A percentile compares a stretch with the other conserved stretches of the same genome.
Conservation (phyloP, 2,113 vertebrate genomes). For the Spheniscus mendiculus region DNA sequence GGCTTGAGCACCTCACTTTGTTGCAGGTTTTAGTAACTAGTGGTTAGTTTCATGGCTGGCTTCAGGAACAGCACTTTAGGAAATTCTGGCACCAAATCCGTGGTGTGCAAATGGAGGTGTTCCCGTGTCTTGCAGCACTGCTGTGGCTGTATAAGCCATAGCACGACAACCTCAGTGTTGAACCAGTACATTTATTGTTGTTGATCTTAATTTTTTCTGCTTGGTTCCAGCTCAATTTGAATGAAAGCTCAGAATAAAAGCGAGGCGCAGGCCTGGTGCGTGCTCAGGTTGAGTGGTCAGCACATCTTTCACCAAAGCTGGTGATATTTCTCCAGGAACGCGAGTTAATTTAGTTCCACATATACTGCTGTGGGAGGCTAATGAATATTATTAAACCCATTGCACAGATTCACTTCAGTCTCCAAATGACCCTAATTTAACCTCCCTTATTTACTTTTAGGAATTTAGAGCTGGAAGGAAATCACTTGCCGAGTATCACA, state of each 20-base stretch:
- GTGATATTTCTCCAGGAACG: background rate
- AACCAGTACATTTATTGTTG: background rate
- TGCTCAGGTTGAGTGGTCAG: background rate
- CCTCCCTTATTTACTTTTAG: constrained; percentile 3
- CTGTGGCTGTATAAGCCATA: background rate
- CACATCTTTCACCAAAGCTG: background rate
- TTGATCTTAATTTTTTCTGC: background rate
- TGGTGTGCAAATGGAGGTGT: background rate
- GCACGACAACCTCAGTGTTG: background rate
- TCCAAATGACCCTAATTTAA: constrained; percentile 16
- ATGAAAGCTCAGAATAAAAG: background rate
- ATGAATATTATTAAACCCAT: background rate
- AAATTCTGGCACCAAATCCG: background rate
- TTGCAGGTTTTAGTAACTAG: background rate
- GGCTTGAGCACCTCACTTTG: background rate
- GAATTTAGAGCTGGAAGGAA: background rate
- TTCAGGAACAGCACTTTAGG: background rate
- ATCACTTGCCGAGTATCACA: background rate
- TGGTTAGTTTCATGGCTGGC: background rate
- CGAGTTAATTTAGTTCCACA: background rate
- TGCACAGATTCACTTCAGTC: background rate
- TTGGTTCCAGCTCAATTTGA: background rate
- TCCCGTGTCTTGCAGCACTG: background rate
- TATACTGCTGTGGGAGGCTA: background rate
- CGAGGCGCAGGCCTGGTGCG: background rate